These are phyloP conservation scores for Diarsia dahlii DNA, from an alignment of 2,888 invertebrate genomes.

Conservation along the genomic window DNA sequence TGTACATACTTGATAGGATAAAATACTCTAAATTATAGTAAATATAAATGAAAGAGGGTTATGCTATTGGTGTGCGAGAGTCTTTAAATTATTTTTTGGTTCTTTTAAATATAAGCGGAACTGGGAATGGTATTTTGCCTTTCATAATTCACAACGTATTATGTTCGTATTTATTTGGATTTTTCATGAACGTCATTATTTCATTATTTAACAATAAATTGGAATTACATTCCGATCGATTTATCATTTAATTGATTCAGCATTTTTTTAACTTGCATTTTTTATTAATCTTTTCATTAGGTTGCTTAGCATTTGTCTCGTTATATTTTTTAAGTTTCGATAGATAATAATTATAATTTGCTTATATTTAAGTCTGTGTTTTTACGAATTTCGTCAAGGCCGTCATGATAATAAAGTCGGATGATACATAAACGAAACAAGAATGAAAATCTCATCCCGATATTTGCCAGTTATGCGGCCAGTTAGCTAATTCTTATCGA, in stretches of 20 bases:
- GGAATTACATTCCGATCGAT: conserved; percentile 43
- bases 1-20: conserved; percentile 43
- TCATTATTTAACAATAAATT: conserved; percentile 1
- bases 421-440: neutral
- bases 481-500: neutral
- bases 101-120: conserved; percentile 30
- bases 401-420: neutral
- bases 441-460: neutral
- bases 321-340: conserved; percentile 19
- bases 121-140: conserved; percentile 11
- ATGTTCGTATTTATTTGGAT: conserved; percentile 33
- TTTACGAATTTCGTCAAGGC: neutral
- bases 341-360: conserved; percentile 2
- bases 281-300: neutral
- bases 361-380: neutral
- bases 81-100: conserved; percentile 44
- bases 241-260: conserved; percentile 8
- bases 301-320: neutral
- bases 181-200: conserved; percentile 6
- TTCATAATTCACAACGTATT: conserved; percentile 41
- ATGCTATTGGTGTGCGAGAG: conserved; percentile 16
- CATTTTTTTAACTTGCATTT: conserved; percentile 10
- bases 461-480: neutral
- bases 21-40: conserved; percentile 32
- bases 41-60: conserved; percentile 26